phyloP scores from a whole-genome alignment of 2,888 invertebrate genomes.

The Reticulitermes lucifugus region DNA sequence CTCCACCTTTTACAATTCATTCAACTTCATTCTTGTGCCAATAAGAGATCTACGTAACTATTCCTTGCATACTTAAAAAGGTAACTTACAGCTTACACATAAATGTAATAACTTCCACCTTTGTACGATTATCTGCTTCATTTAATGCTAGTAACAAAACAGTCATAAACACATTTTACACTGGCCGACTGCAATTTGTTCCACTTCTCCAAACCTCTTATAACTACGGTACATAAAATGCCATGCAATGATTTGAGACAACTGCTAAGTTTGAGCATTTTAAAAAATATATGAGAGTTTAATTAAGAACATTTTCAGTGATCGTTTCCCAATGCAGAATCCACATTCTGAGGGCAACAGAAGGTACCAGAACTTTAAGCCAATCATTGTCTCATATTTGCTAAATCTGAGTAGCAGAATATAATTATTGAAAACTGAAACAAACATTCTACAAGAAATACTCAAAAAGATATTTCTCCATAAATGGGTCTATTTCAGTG shows the following conservation, averaged over 20 bases:
- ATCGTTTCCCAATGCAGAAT: not conserved
- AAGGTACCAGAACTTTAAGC: not conserved
- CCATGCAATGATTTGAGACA: not conserved
- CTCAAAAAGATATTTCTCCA: not conserved
- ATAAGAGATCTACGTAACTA: too few species aligned
- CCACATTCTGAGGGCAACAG: not conserved
- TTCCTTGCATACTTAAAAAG: too few species aligned
- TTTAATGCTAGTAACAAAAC: too few species aligned
- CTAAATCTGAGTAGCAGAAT: not conserved
- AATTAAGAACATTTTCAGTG: not conserved
- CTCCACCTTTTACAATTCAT: too few species aligned
- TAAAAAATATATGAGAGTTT: not conserved
- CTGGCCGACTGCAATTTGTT: not conserved
- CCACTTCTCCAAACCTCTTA: not conserved
- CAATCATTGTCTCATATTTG: not conserved
- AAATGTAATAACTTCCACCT: too few species aligned
- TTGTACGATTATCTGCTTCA: too few species aligned
- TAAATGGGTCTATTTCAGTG: not conserved
- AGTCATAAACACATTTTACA: not conserved
- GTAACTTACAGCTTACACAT: too few species aligned
- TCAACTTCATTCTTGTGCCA: too few species aligned
- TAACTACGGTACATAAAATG: not conserved
- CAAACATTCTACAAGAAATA: not conserved
- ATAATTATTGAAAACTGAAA: conserved; percentile 1
- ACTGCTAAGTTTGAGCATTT: not conserved